phyloP scores from a whole-genome alignment of 2,797 vertebrate genomes.

The Syndactyla subalaris region DNA sequence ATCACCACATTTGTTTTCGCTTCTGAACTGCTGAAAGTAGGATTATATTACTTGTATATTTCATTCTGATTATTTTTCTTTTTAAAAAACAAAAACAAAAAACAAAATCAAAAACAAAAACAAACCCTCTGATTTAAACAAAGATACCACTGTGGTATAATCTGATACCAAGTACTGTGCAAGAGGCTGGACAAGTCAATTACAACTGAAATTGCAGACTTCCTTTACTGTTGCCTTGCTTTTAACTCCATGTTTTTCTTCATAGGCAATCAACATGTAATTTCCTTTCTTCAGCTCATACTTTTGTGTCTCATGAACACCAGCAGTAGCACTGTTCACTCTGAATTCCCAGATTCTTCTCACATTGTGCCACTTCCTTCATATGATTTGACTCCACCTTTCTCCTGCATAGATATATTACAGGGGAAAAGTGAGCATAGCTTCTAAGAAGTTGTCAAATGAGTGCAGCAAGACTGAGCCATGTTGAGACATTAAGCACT shows the following conservation, averaged over 20 bases:
- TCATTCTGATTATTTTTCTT: not conserved
- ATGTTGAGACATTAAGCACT: not conserved
- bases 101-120: too few species aligned
- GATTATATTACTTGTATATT: slow-evolving; percentile 54
- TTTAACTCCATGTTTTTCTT: slow-evolving; percentile 38
- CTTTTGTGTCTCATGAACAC: not conserved
- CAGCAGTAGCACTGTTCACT: not conserved
- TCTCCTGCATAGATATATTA: not conserved
- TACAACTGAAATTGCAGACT: slow-evolving; percentile 25
- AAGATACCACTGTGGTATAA: slow-evolving; percentile 44
- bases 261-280: not conserved
- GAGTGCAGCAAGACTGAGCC: not conserved
- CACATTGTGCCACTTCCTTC: not conserved
- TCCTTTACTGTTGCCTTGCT: slow-evolving; percentile 20
- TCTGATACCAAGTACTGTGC: not conserved
- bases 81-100: too few species aligned
- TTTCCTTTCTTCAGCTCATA: not conserved
- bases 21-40: slow-evolving; percentile 44
- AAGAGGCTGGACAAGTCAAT: slow-evolving; percentile 6
- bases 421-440: not conserved
- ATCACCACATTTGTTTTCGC: slow-evolving; percentile 48
- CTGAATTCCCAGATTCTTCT: slow-evolving; percentile 11
- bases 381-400: not conserved
- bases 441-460: not conserved
- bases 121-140: slow-evolving; percentile 1